phyloP scores from a whole-genome alignment of 1,140 invertebrate species.

The Tetramorium parvispinum region DNA sequence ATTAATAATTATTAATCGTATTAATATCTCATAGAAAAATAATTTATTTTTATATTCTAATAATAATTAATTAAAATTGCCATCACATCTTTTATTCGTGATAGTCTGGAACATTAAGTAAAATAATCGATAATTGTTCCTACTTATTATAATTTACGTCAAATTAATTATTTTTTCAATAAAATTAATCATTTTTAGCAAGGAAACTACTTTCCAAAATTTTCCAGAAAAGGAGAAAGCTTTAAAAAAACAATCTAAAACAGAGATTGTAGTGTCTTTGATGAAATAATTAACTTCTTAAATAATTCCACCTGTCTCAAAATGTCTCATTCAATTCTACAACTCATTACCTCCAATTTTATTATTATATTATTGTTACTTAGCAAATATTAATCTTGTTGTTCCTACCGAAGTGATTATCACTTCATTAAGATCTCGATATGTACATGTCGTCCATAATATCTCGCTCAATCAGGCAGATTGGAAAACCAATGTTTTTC shows the following conservation, averaged over 20 bases:
- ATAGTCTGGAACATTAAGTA: not conserved
- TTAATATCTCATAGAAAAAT: not conserved
- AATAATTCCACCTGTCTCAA: not conserved
- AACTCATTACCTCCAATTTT: not conserved
- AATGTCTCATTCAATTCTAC: not conserved
- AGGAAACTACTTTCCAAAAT: not conserved
- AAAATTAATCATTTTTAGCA: not conserved
- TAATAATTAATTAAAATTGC: not conserved
- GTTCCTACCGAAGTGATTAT: not conserved
- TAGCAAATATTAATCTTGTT: not conserved
- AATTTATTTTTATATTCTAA: constrained; percentile 11
- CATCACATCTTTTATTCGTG: not conserved
- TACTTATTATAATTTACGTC: not conserved
- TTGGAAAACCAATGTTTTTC: not conserved
- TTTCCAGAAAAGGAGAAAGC: no score
- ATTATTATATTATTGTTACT: not conserved
- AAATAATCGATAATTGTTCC: not conserved
- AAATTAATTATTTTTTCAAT: not conserved
- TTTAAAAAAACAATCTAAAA: not conserved
- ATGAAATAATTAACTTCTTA: not conserved
- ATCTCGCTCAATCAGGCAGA: not conserved
- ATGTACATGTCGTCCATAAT: not conserved
- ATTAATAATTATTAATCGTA: no score
- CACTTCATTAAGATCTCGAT: not conserved
- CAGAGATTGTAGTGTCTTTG: not conserved